Conservation (phyloP, 2,797 vertebrate genomes). For the Darevskia mixta region DNA sequence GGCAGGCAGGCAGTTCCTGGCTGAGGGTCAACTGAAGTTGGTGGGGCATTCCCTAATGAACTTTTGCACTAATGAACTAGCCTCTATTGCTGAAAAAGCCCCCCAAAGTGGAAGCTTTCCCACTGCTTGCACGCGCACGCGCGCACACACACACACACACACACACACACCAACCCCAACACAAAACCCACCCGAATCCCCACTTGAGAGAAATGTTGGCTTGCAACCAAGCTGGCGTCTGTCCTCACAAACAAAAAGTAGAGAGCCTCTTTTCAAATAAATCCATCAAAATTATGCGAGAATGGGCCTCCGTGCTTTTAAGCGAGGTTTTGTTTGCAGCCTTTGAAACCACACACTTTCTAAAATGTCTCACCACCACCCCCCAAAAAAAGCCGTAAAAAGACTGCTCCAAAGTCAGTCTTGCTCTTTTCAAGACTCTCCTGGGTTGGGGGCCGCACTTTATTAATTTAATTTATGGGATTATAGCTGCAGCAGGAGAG, state of each 20-base stretch:
- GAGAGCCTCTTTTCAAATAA: neutral
- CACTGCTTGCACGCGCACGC: too few species aligned
- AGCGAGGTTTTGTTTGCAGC: neutral
- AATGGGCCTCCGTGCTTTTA: neutral
- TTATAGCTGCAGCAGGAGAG: conserved; percentile 9
- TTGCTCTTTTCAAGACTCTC: conserved; percentile 16
- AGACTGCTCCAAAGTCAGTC: neutral
- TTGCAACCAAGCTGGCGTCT: neutral
- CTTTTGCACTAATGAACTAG: too few species aligned
- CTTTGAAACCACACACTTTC: neutral
- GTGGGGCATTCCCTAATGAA: too few species aligned
- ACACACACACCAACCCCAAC: neutral
- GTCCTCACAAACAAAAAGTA: neutral
- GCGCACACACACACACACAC: neutral
- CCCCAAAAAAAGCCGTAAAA: neutral
- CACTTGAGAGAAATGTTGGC: neutral
- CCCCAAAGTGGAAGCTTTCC: neutral
- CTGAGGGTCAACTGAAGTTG: neutral
- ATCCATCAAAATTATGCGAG: neutral
- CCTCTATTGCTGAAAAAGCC: neutral
- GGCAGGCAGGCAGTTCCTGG: too few species aligned
- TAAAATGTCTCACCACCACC: neutral
- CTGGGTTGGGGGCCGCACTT: conserved; percentile 35
- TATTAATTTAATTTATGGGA: conserved; percentile 51
- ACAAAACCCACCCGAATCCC: neutral